These are phyloP conservation scores for Cephalotes varians DNA, from an alignment of 2,888 invertebrate species.

Conservation along the genomic window DNA sequence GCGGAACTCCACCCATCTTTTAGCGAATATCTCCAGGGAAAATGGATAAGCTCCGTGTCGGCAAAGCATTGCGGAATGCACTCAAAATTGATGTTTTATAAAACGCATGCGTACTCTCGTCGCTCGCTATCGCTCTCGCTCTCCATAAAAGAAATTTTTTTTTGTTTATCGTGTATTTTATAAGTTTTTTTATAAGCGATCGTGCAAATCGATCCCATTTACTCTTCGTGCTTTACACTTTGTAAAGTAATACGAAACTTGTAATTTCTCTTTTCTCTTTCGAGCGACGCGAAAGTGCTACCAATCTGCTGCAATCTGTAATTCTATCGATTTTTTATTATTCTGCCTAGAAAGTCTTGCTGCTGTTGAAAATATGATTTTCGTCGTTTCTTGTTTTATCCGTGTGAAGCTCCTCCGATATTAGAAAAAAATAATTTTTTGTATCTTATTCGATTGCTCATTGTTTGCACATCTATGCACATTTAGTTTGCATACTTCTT, in stretches of 20 bases:
- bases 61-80: conserved; percentile 1
- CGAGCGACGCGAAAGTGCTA: background rate
- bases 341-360: background rate
- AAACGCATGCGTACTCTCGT: background rate
- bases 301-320: background rate
- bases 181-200: conserved; percentile 22
- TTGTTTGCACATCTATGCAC: too few relatives aligned
- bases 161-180: conserved; percentile 51
- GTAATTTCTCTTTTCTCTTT: conserved; percentile 32
- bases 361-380: background rate
- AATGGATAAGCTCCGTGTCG: conserved; percentile 17
- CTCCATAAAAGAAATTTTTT: conserved; percentile 43
- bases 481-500: too few relatives aligned
- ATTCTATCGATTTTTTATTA: conserved; percentile 28
- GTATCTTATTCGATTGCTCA: too few relatives aligned
- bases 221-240: conserved; percentile 7
- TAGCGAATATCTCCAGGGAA: conserved; percentile 18
- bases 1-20: background rate
- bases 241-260: background rate
- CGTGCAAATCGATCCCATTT: conserved; percentile 33
- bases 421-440: too few relatives aligned
- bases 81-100: conserved; percentile 29
- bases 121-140: background rate
- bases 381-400: background rate
- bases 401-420: too few relatives aligned